Evolutionary conservation across 2,797 vertebrate species (phyloP).

Genomic region (Sphaeramia orbicularis): DNA sequence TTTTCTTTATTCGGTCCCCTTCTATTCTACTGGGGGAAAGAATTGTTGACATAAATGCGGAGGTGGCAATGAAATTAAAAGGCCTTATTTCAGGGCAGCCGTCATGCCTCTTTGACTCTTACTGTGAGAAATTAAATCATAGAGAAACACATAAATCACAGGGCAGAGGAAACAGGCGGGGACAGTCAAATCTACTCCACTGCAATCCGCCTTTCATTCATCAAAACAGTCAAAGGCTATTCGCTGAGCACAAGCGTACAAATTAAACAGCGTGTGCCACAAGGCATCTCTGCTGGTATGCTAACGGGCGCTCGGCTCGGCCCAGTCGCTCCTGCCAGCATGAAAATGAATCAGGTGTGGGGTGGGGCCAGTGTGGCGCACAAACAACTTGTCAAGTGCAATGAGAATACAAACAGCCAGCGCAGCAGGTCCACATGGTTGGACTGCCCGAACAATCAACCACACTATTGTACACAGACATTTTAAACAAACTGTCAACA

Average conservation of each 20-base stretch:
- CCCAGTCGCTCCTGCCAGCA: slow-evolving; percentile 57
- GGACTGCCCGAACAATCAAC: slow-evolving; percentile 25
- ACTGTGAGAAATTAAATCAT: slow-evolving; percentile 86
- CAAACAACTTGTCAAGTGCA: slow-evolving; percentile 57
- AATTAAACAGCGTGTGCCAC: slow-evolving; percentile 84
- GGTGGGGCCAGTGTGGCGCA: slow-evolving; percentile 48
- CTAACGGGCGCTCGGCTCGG: slow-evolving; percentile 63
- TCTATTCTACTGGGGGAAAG: slow-evolving; percentile 29
- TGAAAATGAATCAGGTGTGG: slow-evolving; percentile 77
- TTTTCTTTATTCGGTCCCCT: slow-evolving; percentile 41
- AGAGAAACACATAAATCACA: slow-evolving; percentile 90
- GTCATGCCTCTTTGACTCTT: slow-evolving; percentile 79
- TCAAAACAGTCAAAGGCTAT: slow-evolving; percentile 86
- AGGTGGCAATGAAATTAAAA: slow-evolving; percentile 82
- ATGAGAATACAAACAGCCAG: slow-evolving; percentile 58
- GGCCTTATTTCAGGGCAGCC: slow-evolving; percentile 78
- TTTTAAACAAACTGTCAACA: slow-evolving; percentile 5
- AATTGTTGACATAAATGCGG: slow-evolving; percentile 77
- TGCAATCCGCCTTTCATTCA: slow-evolving; percentile 89
- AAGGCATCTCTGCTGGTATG: slow-evolving; percentile 72
- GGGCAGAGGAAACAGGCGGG: slow-evolving; percentile 75
- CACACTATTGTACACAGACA: slow-evolving; percentile 1
- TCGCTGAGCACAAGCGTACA: slow-evolving; percentile 70
- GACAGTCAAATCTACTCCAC: slow-evolving; percentile 87
- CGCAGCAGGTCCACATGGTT: slow-evolving; percentile 47